Percentiles rank a stretch among this genome's conserved stretches.
phyloP scores from a whole-genome alignment of 1,140 invertebrate genomes.

The Lepidotrigona ventralis region DNA sequence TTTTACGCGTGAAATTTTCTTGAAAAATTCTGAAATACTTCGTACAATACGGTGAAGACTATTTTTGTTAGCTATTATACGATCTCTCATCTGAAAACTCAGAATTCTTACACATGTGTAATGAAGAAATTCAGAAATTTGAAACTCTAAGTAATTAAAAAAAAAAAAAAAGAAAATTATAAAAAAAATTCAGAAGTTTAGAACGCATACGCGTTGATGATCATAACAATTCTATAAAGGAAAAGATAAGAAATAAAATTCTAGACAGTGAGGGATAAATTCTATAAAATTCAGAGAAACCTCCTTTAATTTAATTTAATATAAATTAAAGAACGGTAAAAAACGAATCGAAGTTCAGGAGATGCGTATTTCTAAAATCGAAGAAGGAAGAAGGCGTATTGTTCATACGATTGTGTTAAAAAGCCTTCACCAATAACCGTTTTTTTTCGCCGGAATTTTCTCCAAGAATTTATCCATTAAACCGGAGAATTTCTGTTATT shows the following conservation, averaged over 20 bases:
- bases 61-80: background rate
- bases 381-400: background rate
- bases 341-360: no score
- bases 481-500: background rate
- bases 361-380: background rate
- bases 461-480: background rate
- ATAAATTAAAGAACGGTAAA: no score
- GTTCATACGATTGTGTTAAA: background rate
- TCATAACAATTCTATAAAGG: no score
- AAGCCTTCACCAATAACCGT: background rate
- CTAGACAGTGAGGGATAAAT: no score
- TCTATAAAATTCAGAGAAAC: no score
- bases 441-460: conserved; percentile 3
- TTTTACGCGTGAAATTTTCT: background rate
- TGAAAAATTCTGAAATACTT: background rate
- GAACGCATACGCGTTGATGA: no score
- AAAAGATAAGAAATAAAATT: no score
- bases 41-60: background rate
- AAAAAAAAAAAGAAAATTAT: no score
- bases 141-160: no score
- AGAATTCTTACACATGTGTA: no score
- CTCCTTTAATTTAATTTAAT: no score
- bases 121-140: no score
- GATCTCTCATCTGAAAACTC: background rate
- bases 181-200: background rate